phyloP scores from a whole-genome alignment of 2,797 vertebrate species.

The Bucorvus abyssinicus region DNA sequence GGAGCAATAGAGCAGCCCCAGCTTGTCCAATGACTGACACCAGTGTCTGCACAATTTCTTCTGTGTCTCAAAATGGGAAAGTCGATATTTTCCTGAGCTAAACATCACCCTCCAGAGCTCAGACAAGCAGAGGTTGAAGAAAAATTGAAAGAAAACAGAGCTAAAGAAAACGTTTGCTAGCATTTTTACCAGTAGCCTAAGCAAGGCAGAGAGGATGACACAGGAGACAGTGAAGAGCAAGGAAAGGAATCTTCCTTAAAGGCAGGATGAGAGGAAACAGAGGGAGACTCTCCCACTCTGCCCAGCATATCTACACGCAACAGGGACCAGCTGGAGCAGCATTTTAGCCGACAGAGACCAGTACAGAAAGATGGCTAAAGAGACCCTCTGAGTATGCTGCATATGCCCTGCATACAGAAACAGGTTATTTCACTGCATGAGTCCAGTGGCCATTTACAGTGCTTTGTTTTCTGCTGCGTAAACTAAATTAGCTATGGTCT shows the following conservation, averaged over 20 bases:
- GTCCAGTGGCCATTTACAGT: background rate
- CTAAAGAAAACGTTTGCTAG: background rate
- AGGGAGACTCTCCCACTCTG: rapidly evolving
- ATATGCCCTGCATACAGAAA: background rate
- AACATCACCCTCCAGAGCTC: background rate
- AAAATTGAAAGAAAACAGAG: background rate
- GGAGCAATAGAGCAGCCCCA: background rate
- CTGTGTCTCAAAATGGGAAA: background rate
- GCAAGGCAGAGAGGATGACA: background rate
- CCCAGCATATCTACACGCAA: background rate
- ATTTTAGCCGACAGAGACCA: background rate
- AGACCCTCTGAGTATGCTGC: background rate
- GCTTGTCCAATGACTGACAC: background rate
- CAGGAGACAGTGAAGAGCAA: background rate
- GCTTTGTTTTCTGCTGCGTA: background rate
- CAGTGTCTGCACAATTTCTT: background rate
- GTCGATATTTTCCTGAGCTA: background rate
- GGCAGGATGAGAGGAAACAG: background rate
- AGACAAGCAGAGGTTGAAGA: background rate
- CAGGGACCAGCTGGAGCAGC: background rate
- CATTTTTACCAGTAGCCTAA: background rate
- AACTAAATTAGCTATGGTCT: background rate
- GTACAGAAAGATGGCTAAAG: background rate
- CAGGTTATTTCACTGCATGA: background rate
- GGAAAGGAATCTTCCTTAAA: background rate